A percentile compares a stretch with the other conserved stretches of the same genome.
These are phyloP conservation scores for Momotus momota DNA, from an alignment of 2,797 vertebrate genomes.

Conservation along the genomic window DNA sequence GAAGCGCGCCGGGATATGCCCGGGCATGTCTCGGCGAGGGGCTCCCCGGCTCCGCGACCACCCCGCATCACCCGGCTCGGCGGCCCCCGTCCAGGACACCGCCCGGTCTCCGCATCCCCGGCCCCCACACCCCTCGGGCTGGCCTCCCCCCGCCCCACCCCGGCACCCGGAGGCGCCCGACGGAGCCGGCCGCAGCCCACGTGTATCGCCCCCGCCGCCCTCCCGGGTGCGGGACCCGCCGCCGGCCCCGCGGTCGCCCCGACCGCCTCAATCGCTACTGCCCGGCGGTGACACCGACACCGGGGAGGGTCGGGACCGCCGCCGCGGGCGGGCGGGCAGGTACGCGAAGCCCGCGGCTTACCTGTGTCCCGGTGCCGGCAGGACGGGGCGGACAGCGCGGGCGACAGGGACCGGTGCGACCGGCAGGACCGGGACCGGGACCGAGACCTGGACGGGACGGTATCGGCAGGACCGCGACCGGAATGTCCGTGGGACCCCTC, in stretches of 20 bases:
- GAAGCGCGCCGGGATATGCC: slow-evolving; percentile 6
- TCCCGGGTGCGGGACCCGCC: background rate
- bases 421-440: background rate
- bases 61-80: background rate
- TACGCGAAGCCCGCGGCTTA: background rate
- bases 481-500: background rate
- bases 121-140: background rate
- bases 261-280: no score
- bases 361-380: background rate
- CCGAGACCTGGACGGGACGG: background rate
- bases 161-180: background rate
- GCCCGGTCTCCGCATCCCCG: no score
- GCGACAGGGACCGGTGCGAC: no score
- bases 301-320: no score
- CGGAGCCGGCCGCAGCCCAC: background rate
- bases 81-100: no score
- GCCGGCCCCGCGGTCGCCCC: background rate
- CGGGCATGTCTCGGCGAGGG: background rate
- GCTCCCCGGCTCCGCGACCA: background rate
- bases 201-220: background rate
- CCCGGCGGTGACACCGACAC: background rate
- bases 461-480: no score
- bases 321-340: background rate
- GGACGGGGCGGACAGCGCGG: background rate
- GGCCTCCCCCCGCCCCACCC: no score